These are phyloP conservation scores for Hippopotamus amphibius DNA, from an alignment of 2,113 vertebrate genomes.

Conservation along the genomic window DNA sequence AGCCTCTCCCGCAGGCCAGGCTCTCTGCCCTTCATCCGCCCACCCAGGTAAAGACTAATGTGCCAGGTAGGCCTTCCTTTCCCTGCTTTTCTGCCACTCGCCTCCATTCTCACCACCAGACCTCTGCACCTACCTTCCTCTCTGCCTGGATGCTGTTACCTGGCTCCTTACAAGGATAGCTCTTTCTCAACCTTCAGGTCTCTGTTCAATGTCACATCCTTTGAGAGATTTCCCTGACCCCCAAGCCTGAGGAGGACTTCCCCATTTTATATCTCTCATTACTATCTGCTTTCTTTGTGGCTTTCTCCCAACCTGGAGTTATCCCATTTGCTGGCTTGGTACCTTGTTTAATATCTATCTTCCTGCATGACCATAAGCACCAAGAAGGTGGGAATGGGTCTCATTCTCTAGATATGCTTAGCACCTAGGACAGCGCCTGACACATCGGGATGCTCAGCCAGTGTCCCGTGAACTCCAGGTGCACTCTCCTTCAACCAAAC, in stretches of 20 bases:
- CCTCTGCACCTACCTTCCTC: not conserved
- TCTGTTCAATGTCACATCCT: not conserved
- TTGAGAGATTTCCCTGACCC: not conserved
- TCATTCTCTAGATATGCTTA: not conserved
- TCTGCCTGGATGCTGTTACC: not conserved
- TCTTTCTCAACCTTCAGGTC: not conserved
- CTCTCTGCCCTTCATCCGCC: not conserved
- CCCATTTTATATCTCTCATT: not conserved
- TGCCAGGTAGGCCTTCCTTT: not conserved
- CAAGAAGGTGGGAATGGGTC: not conserved
- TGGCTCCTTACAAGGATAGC: not conserved
- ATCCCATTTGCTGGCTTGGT: not conserved
- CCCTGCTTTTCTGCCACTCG: not conserved
- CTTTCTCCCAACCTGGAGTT: not conserved
- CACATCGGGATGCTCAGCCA: rapidly evolving
- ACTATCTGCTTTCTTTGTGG: not conserved
- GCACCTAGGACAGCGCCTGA: not conserved
- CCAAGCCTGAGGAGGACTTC: not conserved
- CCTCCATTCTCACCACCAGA: not conserved
- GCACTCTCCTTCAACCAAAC: rapidly evolving
- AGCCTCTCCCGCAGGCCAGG: not conserved
- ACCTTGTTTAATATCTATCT: not conserved
- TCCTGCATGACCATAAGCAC: not conserved
- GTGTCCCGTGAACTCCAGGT: not conserved
- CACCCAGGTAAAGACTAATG: too few relatives aligned